Base-by-base conservation (phyloP, 1,140 invertebrate genomes). In the Magallana angulata region DNA sequence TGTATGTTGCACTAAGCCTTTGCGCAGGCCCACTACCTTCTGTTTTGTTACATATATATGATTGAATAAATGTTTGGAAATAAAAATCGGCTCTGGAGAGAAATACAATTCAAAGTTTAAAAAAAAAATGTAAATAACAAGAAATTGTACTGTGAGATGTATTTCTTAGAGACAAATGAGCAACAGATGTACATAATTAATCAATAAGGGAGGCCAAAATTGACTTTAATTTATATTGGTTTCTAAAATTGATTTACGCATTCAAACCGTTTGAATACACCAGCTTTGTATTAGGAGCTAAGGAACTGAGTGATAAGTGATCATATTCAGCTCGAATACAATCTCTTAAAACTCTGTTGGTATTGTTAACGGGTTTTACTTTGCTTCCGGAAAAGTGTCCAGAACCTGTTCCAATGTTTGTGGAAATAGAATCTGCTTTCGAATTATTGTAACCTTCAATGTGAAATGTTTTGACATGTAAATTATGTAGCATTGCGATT, bases 351-450 rank as follows among this genome's bases (percentile, higher is more conserved):
- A 80, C 11, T 36, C 76, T 14, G 9, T 8, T 56, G 76, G 18
- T 12, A 80, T 80, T 30, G 11, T 57, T 24, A 24, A 68, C 36
- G 83, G 59, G 4, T 36, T 24, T 60, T 60, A n/a, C 1, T 64
- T 56, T 84, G 82, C 62, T 9, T 7, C 7, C 36, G 62, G 82
- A 8, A 24, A 36, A 80, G 30, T 30, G 3, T 8, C 18, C 24
- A 24, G 62, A 84, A 87, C 14, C 82, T 12, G 5, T 9, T 8
- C n/a, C 12, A 24, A 56, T 87, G 86, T 36, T 71, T 76, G 30
- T 62, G 86, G 82, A 87, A 11, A 87, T 12, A 16, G n/a, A 18
- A 84, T 87, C 86, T n/a, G 62, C 62, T 36, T 80, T 36, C 36
- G 8, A 5, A 84, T 87, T 87, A 9, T 56, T 11, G 6, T n/a